Evolutionary conservation across 2,797 vertebrate species (phyloP).

Genomic region (Hydrophis major): DNA sequence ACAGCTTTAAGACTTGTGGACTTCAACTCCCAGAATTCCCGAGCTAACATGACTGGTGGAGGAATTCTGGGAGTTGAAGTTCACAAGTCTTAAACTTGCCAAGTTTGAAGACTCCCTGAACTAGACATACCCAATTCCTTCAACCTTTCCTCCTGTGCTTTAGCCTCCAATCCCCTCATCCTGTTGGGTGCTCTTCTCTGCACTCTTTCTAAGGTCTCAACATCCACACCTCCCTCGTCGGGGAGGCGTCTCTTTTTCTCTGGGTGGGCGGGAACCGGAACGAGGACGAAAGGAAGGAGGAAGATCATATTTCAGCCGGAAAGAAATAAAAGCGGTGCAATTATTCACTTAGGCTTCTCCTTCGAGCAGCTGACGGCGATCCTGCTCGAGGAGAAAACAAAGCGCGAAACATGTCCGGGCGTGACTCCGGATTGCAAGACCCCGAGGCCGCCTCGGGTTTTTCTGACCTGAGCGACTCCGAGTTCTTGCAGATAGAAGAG

Average conservation of each 20-base stretch:
- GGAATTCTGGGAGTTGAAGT: too few relatives aligned
- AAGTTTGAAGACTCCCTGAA: too few relatives aligned
- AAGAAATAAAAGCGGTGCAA: rapidly evolving
- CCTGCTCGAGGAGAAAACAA: background rate
- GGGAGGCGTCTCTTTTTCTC: background rate
- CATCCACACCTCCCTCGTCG: background rate
- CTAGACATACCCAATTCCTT: background rate
- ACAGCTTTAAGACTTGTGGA: too few relatives aligned
- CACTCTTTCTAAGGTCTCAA: background rate
- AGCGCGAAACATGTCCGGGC: background rate
- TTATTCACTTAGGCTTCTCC: background rate
- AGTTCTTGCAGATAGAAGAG: constrained; percentile 2
- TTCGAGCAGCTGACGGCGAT: background rate
- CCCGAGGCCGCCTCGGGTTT: constrained; percentile 41
- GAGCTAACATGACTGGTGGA: too few relatives aligned
- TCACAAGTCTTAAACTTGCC: too few relatives aligned
- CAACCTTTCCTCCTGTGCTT: background rate
- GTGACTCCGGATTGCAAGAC: background rate
- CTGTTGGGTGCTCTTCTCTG: background rate
- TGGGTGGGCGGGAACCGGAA: background rate
- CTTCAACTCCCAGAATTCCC: too few relatives aligned
- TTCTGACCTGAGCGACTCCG: constrained; percentile 66
- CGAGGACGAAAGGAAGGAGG: background rate
- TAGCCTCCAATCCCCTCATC: background rate
- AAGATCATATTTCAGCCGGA: background rate